Base-by-base conservation (phyloP, 2,888 invertebrate species). In the Ommatoiulus sabulosus region DNA sequence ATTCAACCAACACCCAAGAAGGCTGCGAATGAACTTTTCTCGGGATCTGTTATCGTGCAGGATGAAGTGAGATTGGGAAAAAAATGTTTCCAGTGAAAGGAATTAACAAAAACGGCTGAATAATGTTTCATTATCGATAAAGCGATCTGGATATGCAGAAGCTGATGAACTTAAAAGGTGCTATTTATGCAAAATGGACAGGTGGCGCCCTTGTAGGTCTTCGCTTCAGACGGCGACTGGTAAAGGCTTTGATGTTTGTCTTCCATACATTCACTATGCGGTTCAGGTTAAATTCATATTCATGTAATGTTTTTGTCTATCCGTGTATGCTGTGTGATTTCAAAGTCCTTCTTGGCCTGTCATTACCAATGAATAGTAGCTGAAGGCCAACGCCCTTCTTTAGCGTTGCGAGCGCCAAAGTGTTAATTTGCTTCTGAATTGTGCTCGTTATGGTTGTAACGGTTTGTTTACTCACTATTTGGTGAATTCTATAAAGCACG, bases 91-190 rank as follows among this genome's bases (percentile, higher is more conserved):
- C 72, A 24, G 24, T 72, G 72, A 72, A 72, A 72, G 72, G 72
- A 72, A 72, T 72, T 72, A 72, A 24, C 72, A 24, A 24, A 72
- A 72, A 72, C 35, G 35, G 72, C 72, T 72, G 72, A 72, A 72
- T 72, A 72, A 72, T 72, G 72, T 72, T 72, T 72, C 72, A 72
- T 72, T 72, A 72, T 72, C 72, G 72, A 72, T 72, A 72, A 72
- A 24, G 72, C 72, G 72, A 72, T 72, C 72, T 24, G 24, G 72
- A 72, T 72, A 24, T 72, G 24, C 72, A 72, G 72, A 72, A 72
- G 72, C 72, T 57, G 6, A 46, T 1, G 46, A 46, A 7, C 46
- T 46, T 46, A 46, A 57, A 57, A 72, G 24, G 72, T 72, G 20
- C 24, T 72, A 48, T 72, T 72, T 72, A n/a, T 72, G 72, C 72